Conservation (phyloP, 2,797 vertebrate genomes). For the Phyllotis vaccarum region DNA sequence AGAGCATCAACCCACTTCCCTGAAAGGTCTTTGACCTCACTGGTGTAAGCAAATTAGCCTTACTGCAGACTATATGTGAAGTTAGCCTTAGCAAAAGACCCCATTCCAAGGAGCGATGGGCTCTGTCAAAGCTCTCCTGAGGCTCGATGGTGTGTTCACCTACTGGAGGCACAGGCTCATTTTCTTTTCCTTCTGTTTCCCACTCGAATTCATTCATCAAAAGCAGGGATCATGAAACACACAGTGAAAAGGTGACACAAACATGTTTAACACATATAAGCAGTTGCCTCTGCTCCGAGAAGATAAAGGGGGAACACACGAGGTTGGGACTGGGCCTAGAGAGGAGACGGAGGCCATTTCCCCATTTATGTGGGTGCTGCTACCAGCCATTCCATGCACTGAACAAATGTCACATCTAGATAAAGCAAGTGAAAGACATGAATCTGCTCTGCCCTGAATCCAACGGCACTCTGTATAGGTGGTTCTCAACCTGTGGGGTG, state of each 20-base stretch:
- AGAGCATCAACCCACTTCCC: neutral
- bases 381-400: neutral
- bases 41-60: neutral
- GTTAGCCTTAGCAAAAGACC: conserved; percentile 1
- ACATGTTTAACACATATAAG: neutral
- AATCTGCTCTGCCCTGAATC: neutral
- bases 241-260: neutral
- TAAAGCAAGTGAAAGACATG: neutral
- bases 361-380: neutral
- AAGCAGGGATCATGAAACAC: neutral
- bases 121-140: neutral
- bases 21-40: neutral
- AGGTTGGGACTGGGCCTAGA: neutral
- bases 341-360: neutral
- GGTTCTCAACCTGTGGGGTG: neutral
- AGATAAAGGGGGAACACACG: fast-evolving
- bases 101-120: neutral
- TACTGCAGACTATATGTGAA: neutral
- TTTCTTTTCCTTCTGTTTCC: neutral
- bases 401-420: neutral
- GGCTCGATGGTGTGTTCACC: neutral
- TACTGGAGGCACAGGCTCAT: neutral
- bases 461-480: neutral
- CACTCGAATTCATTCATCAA: neutral
- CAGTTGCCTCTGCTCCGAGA: neutral